These are phyloP conservation scores for Dyspetes luteomarginatus DNA, from an alignment of 2,888 invertebrate species.

Conservation along the genomic window DNA sequence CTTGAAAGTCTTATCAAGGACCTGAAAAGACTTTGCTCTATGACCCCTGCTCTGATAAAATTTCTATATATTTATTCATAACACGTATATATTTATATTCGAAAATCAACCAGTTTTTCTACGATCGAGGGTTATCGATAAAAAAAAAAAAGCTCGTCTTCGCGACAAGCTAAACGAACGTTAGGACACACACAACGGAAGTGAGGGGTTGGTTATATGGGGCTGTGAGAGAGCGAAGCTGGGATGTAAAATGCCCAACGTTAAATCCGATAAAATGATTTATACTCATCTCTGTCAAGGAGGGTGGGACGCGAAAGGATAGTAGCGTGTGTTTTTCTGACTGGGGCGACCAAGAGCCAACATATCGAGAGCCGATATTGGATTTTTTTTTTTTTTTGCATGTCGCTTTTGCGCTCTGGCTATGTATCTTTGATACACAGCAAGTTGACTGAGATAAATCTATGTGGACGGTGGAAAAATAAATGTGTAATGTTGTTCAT, in stretches of 20 bases:
- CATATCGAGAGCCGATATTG: conserved; percentile 50
- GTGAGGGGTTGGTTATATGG: background rate
- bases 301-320: conserved; percentile 3
- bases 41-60: background rate
- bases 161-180: conserved; percentile 13
- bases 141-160: background rate
- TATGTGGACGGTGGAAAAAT: no score
- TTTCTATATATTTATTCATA: no score
- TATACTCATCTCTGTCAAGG: conserved; percentile 45
- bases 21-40: background rate
- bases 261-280: conserved; percentile 65
- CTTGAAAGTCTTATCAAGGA: background rate
- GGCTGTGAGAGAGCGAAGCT: conserved; percentile 20
- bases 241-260: conserved; percentile 50
- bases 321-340: conserved; percentile 49
- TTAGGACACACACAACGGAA: conserved; percentile 24
- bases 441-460: background rate
- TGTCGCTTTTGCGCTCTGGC: conserved; percentile 24
- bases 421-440: background rate
- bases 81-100: background rate
- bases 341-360: conserved; percentile 25
- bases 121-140: background rate
- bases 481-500: no score
- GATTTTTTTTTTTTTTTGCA: conserved; percentile 56
- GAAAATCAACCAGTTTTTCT: background rate